phyloP scores from a whole-genome alignment of 2,888 invertebrate genomes.

The Nasonovia ribisnigri region DNA sequence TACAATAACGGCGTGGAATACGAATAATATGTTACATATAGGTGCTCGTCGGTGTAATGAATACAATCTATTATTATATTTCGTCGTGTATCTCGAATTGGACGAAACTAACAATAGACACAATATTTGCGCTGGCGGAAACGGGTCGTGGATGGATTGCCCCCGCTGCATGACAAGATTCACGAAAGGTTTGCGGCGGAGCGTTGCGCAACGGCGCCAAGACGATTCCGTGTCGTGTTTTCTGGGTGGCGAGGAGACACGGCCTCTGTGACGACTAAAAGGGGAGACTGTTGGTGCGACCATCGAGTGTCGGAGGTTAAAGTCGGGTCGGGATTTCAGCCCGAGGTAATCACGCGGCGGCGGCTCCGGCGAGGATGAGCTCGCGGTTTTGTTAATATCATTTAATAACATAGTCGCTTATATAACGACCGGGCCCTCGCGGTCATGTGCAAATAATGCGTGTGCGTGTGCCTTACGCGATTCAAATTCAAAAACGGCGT shows the following conservation, averaged over 20 bases:
- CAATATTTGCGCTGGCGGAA: constrained; percentile 3
- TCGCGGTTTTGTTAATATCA: constrained; percentile 21
- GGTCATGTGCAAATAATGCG: background rate
- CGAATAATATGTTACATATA: background rate
- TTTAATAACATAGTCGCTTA: background rate
- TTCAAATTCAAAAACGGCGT: background rate
- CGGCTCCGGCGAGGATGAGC: constrained; percentile 4
- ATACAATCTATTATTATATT: background rate
- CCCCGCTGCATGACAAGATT: background rate
- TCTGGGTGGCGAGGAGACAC: background rate
- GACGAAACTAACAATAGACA: background rate
- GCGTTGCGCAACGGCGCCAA: background rate
- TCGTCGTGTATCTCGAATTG: background rate
- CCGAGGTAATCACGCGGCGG: constrained; percentile 50
- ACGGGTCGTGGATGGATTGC: constrained; percentile 11
- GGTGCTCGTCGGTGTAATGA: background rate
- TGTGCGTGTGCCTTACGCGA: background rate
- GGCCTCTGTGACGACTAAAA: background rate
- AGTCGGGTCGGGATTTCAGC: constrained; percentile 52
- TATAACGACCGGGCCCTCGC: background rate
- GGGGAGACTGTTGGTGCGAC: background rate
- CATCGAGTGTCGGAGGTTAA: constrained; percentile 52
- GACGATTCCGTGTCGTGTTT: background rate
- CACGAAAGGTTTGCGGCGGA: background rate
- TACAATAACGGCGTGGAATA: background rate